Evolutionary conservation across 30 jellyfish, hydroid and myxozoan species (phyloP).

Genomic region (Hydractinia symbiolongicarpus): DNA sequence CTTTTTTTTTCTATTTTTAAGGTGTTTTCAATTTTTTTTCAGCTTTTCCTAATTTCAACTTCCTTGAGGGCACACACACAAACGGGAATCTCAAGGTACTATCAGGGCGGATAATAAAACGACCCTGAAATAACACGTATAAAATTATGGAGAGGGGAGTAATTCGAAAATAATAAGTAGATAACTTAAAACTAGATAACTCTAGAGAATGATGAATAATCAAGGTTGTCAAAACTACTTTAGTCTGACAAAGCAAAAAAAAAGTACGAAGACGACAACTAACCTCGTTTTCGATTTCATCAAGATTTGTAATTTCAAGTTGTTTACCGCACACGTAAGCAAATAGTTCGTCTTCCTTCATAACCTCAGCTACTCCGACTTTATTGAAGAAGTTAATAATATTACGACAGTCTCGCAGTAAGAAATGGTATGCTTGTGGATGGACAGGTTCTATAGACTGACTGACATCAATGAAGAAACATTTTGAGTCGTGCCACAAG

Average conservation of each 20-base stretch:
- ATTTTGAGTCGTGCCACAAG: slow-evolving; percentile 77
- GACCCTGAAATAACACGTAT: too few relatives aligned
- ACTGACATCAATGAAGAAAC: slow-evolving; percentile 87
- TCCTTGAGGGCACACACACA: too few relatives aligned
- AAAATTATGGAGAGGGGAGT: too few relatives aligned
- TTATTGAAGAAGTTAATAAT: slow-evolving; percentile 64
- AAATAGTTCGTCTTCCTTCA: slow-evolving; percentile 62
- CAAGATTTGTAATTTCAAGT: slow-evolving; percentile 48
- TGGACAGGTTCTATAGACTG: slow-evolving; percentile 90
- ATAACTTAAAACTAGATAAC: too few relatives aligned
- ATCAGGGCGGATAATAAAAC: too few relatives aligned
- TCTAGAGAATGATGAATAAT: too few relatives aligned
- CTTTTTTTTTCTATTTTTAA: neutral
- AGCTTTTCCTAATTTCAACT: too few relatives aligned
- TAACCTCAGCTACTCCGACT: slow-evolving; percentile 53
- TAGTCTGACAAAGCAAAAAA: too few relatives aligned
- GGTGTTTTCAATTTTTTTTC: too few relatives aligned
- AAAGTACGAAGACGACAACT: neutral
- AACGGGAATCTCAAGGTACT: too few relatives aligned
- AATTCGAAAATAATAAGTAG: too few relatives aligned
- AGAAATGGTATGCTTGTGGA: slow-evolving; percentile 81
- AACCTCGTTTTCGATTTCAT: slow-evolving; percentile 34
- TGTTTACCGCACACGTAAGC: slow-evolving; percentile 68
- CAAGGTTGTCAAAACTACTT: too few relatives aligned
- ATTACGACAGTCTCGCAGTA: slow-evolving; percentile 76